These are phyloP conservation scores for Campoplex nolae DNA, from an alignment of 2,888 invertebrate genomes.

Conservation along the genomic window DNA sequence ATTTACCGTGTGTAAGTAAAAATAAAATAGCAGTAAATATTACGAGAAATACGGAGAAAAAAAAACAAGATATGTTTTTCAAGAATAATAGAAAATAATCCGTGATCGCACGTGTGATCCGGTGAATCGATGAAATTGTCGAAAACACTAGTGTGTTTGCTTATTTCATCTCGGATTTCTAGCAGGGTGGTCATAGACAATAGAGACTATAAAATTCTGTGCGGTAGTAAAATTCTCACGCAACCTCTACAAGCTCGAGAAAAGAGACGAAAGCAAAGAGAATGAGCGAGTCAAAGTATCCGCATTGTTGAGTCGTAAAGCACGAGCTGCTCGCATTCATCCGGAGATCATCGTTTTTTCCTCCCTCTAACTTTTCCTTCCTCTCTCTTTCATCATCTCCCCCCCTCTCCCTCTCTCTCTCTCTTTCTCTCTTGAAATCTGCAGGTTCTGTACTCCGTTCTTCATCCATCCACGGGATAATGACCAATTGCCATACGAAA, in stretches of 20 bases:
- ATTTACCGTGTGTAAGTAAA: not conserved
- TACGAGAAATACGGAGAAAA: not conserved
- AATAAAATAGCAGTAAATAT: not conserved
- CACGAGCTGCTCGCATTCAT: constrained; percentile 60
- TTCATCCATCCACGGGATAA: constrained; percentile 67
- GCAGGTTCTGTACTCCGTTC: constrained; percentile 5
- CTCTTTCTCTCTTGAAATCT: constrained; percentile 14
- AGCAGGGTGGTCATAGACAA: constrained; percentile 64
- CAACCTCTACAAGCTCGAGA: constrained; percentile 61
- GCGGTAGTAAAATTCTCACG: constrained; percentile 69
- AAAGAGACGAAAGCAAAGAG: constrained; percentile 29
- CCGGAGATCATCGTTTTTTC: constrained; percentile 39
- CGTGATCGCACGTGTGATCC: not conserved
- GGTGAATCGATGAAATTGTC: constrained; percentile 31
- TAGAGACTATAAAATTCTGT: constrained; percentile 66
- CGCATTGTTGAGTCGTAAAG: constrained; percentile 70
- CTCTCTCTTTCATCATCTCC: constrained; percentile 2
- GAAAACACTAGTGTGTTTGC: constrained; percentile 33
- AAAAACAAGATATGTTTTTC: not conserved
- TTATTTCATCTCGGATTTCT: constrained; percentile 5
- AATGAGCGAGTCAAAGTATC: constrained; percentile 43
- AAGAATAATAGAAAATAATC: not conserved
- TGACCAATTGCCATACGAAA: constrained; percentile 73
- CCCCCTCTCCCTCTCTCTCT: not conserved
- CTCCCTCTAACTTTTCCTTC: constrained; percentile 35